Evolutionary conservation across 1,140 invertebrate species (phyloP).

Genomic region (Ridgeia piscesae): DNA sequence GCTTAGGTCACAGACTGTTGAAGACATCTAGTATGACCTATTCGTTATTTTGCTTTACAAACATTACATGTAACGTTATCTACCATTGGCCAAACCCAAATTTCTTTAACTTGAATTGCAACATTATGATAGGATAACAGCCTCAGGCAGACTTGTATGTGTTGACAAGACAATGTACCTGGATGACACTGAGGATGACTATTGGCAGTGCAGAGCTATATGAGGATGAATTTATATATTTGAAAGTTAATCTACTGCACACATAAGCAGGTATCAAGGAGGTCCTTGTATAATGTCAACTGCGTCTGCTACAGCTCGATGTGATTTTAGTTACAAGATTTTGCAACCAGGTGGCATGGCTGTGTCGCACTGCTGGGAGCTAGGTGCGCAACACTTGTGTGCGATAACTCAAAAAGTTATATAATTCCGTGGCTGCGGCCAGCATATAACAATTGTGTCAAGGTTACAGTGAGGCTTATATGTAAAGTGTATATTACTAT

Average conservation of each 20-base stretch:
- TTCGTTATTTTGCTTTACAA: no score
- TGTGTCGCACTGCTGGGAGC: background rate
- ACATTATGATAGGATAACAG: background rate
- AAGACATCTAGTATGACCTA: no score
- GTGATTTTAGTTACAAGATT: background rate
- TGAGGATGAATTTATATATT: background rate
- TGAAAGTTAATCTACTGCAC: background rate
- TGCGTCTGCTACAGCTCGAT: background rate
- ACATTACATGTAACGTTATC: no score
- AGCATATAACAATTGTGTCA: background rate
- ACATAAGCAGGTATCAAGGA: background rate
- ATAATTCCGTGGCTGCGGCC: background rate
- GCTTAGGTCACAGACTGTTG: no score
- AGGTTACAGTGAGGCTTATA: background rate
- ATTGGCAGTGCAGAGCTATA: no score
- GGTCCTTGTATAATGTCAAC: background rate
- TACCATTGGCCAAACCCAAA: no score
- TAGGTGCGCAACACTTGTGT: background rate
- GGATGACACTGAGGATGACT: no score
- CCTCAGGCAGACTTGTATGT: no score
- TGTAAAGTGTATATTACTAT: conserved; percentile 6
- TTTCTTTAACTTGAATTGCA: background rate
- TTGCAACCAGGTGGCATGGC: background rate
- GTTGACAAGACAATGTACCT: no score
- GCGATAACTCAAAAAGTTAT: background rate